Evolutionary conservation across 2,797 vertebrate species (phyloP).

Genomic region (Clarias laeviceps): DNA sequence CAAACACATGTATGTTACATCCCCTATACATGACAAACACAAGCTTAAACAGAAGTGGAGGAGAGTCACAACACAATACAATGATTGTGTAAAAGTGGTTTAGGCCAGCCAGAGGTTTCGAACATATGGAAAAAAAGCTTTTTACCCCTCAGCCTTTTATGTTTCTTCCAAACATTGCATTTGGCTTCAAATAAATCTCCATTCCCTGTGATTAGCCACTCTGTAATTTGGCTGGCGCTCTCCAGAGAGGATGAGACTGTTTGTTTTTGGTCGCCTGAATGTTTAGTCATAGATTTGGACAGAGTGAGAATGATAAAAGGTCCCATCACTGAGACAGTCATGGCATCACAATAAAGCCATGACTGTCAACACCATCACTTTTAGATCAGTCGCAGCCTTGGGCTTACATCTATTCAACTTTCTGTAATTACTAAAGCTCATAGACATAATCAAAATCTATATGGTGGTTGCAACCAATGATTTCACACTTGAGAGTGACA

Average conservation of each 20-base stretch:
- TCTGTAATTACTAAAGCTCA: not conserved
- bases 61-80: conserved; percentile 18
- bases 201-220: conserved; percentile 56
- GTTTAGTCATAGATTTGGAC: conserved; percentile 50
- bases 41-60: not conserved
- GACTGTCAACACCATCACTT: not conserved
- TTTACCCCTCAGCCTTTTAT: not conserved
- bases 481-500: not conserved
- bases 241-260: conserved; percentile 56
- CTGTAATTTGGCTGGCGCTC: conserved; percentile 50
- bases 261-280: conserved; percentile 57
- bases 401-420: not conserved
- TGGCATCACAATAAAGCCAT: conserved; percentile 4
- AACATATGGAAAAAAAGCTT: conserved; percentile 18
- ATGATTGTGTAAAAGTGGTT: conserved; percentile 30
- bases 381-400: not conserved
- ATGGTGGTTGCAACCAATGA: not conserved
- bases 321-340: conserved; percentile 39
- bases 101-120: conserved; percentile 4
- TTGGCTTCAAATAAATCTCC: conserved; percentile 46
- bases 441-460: not conserved
- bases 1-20: conserved; percentile 5
- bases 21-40: not conserved
- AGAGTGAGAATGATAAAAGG: conserved; percentile 50
- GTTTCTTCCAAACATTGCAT: conserved; percentile 49